Conservation (phyloP, 1,140 invertebrate species). For the Aphelenchoides avenae region DNA sequence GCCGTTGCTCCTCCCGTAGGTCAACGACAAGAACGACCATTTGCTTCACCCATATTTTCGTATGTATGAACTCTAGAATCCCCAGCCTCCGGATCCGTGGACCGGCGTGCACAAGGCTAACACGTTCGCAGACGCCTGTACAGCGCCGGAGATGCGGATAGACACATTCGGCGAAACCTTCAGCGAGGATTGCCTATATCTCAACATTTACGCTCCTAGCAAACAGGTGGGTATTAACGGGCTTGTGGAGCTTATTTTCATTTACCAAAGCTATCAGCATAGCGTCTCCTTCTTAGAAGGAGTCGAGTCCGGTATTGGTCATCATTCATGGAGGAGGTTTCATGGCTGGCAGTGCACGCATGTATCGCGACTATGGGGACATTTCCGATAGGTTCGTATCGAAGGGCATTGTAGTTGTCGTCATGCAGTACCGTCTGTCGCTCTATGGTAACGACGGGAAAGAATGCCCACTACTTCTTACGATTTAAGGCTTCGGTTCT, state of each 20-base stretch:
- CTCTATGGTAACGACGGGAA: conserved; percentile 21
- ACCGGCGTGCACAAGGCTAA: neutral
- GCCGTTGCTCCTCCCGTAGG: conserved; percentile 7
- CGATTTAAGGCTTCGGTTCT: conserved; percentile 31
- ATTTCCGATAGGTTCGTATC: conserved; percentile 15
- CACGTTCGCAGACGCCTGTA: neutral
- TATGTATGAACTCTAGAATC: neutral
- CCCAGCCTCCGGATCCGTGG: conserved; percentile 6
- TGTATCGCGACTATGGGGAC: conserved; percentile 1
- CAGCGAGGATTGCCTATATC: conserved; percentile 36
- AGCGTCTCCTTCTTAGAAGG: too few relatives aligned
- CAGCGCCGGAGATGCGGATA: conserved; percentile 12
- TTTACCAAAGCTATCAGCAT: neutral
- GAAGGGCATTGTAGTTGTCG: conserved; percentile 21
- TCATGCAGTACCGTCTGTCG: conserved; percentile 31
- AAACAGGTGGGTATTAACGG: neutral
- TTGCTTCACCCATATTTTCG: too few relatives aligned
- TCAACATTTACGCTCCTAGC: conserved; percentile 25
- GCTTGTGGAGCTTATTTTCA: conserved; percentile 1
- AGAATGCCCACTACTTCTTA: neutral
- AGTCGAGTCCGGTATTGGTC: conserved; percentile 43
- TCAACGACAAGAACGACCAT: too few relatives aligned
- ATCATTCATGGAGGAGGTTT: conserved; percentile 48
- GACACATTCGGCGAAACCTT: conserved; percentile 7
- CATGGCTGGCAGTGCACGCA: conserved; percentile 18